Base-by-base conservation (phyloP, 1,140 invertebrate genomes). In the Tetraneura akinire region DNA sequence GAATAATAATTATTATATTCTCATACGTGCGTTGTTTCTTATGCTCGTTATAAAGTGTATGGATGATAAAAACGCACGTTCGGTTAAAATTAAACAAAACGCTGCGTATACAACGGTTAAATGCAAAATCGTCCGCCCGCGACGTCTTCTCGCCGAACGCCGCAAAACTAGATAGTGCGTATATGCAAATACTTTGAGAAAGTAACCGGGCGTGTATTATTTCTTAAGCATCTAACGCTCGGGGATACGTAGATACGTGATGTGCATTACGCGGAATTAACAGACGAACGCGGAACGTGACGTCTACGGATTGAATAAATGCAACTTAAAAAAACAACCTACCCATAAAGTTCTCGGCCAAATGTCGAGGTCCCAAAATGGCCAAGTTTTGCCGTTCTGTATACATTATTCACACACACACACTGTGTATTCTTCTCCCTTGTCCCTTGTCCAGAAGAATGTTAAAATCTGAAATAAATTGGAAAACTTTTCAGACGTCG, bases 391-490 rank as follows among this genome's bases (percentile, higher is more conserved):
- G n/a, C 51, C 53, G 1, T 29, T 51, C 6, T 18, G n/a, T n/a
- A n/a, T n/a, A 73, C 29, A n/a, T 37, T 37, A 42, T 1, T 8
- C 23, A 26, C 1, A 68, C 8, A 10, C 23, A 26, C 1, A 68
- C 8, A 57, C 37, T 23, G 42, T 53, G 49, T 57, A 76, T 57
- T 42, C 71, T 76, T 57, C 21, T 76, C 23, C 71, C 53, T 76
- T 76, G 21, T 76, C 23, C 71, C 53, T 76, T 76, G 71, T 53
- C 71, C 68, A 51, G 68, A 45, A 37, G 51, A 37, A 57, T 60
- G 74, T 47, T 60, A 62, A 60, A 78, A 78, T 78, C 53, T 60
- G 37, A 57, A 78, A 78, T 78, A 78, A 78, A 78, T 78, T 78
- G 74, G 55, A 78, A 78, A 78, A 78, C 74, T 78, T 78, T 71